Percentiles rank a stretch among this genome's conserved stretches.
These are phyloP conservation scores for Ophthalmolycus amberensis DNA, from an alignment of 2,113 vertebrate genomes.

Conservation along the genomic window DNA sequence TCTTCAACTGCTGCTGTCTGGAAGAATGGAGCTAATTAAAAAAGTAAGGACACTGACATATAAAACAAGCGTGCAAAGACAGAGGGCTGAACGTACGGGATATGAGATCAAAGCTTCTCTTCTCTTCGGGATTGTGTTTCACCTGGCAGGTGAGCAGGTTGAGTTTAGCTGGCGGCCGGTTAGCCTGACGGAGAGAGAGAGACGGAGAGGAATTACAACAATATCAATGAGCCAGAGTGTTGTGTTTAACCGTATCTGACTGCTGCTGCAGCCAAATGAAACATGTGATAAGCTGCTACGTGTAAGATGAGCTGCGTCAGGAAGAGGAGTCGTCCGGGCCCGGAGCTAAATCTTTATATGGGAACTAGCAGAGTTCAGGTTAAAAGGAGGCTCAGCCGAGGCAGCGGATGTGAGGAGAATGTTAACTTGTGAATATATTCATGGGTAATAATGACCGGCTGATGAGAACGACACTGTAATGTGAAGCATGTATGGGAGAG, in stretches of 20 bases:
- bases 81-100: conserved; percentile 87
- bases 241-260: conserved; percentile 30
- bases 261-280: conserved; percentile 39
- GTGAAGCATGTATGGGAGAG: not conserved
- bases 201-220: not conserved
- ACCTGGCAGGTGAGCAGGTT: conserved; percentile 99
- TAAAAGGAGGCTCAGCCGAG: conserved; percentile 3
- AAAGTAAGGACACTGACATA: not conserved
- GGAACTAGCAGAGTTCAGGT: not conserved
- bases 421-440: conserved; percentile 34
- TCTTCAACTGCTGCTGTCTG: not conserved
- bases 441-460: conserved; percentile 23
- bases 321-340: not conserved
- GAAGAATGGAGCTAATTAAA: conserved; percentile 1
- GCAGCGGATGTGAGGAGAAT: conserved; percentile 26
- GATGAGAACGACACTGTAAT: conserved; percentile 4
- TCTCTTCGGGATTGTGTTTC: conserved; percentile 99
- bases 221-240: conserved; percentile 15
- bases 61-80: not conserved
- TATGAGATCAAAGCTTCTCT: conserved; percentile 98
- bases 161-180: conserved; percentile 97
- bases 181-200: conserved; percentile 83
- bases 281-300: conserved; percentile 51
- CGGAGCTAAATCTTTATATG: conserved; percentile 27
- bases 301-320: conserved; percentile 1